These are phyloP conservation scores for Lycaon pictus DNA, from an alignment of 2,113 vertebrate species.

Conservation along the genomic window DNA sequence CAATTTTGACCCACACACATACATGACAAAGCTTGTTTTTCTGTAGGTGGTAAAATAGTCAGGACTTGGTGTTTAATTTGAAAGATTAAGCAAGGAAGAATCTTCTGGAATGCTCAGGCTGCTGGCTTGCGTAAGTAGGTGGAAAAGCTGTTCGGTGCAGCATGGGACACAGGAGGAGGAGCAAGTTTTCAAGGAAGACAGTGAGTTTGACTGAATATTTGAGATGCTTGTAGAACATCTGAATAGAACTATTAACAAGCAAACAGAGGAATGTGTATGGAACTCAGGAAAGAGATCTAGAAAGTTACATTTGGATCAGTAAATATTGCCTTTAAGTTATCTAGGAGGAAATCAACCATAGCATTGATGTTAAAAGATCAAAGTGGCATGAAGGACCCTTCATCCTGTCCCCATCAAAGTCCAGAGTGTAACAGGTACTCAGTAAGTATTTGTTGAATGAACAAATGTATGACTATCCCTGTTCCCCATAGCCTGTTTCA, in stretches of 20 bases:
- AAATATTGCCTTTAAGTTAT: not conserved
- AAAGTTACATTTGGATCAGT: not conserved
- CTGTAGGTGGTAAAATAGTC: not conserved
- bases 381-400: not conserved
- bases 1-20: not conserved
- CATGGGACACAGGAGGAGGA: not conserved
- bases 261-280: not conserved
- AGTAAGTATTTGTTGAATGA: not conserved
- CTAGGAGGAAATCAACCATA: not conserved
- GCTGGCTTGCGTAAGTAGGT: not conserved
- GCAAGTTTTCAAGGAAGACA: not conserved
- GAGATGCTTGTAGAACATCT: not conserved
- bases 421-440: not conserved
- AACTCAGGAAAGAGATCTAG: not conserved
- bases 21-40: conserved; percentile 21
- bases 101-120: not conserved
- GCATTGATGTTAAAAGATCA: not conserved
- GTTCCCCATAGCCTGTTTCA: not conserved
- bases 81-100: not conserved
- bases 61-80: not conserved
- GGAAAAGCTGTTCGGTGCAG: not conserved
- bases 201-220: not conserved
- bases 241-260: not conserved
- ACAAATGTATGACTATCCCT: not conserved
- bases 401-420: not conserved